phyloP scores from a whole-genome alignment of 2,888 invertebrate genomes.

The Syritta pipiens region DNA sequence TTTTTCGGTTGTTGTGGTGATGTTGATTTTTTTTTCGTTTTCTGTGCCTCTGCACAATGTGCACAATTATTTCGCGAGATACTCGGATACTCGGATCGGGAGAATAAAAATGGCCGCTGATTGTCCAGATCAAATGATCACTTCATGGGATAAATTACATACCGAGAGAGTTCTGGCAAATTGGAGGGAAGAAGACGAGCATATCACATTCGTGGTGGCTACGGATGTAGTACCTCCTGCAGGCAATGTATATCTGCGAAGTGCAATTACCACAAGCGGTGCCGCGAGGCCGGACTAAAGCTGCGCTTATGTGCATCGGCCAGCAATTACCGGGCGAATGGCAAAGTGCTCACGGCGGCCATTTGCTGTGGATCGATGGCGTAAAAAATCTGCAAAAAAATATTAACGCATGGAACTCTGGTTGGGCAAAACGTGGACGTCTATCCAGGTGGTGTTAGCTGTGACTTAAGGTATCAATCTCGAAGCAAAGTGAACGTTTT shows the following conservation, averaged over 20 bases:
- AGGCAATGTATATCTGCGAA: conserved; percentile 17
- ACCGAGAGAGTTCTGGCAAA: conserved; percentile 39
- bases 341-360: conserved; percentile 62
- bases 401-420: neutral
- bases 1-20: neutral
- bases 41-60: conserved; percentile 47
- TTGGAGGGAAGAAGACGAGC: conserved; percentile 64
- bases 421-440: neutral
- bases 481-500: conserved; percentile 58
- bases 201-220: conserved; percentile 10
- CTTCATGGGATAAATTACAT: conserved; percentile 64
- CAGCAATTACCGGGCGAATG: conserved; percentile 63
- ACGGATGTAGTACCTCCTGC: conserved; percentile 21
- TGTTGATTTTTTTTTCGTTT: conserved; percentile 27
- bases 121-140: conserved; percentile 66
- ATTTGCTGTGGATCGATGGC: conserved; percentile 50
- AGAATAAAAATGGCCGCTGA: conserved; percentile 67
- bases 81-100: conserved; percentile 4
- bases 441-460: conserved; percentile 43
- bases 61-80: conserved; percentile 62
- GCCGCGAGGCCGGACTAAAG: conserved; percentile 65
- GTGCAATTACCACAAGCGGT: conserved; percentile 60
- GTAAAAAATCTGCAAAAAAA: neutral
- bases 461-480: conserved; percentile 23
- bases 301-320: conserved; percentile 62